Percentiles rank a stretch among this genome's conserved stretches.
Evolutionary conservation across 92 coral and sea anemone species (phyloP).

Genomic region (Zoanthus solanderi): DNA sequence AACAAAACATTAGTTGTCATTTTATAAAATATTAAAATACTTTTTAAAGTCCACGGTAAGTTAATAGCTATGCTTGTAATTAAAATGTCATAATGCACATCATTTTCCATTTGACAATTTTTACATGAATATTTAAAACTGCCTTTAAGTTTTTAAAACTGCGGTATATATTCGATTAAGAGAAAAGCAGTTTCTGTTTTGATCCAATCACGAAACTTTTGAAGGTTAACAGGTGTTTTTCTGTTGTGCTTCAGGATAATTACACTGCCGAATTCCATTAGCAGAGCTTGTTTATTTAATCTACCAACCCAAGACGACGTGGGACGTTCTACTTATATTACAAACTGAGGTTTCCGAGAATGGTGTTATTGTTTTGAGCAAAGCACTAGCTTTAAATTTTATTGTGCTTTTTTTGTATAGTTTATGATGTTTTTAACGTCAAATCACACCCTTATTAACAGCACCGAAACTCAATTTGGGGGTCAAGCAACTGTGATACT

Average conservation of each 20-base stretch:
- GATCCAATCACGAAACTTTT: background rate
- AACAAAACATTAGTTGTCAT: too few relatives aligned
- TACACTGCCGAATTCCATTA: background rate
- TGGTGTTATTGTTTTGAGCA: background rate
- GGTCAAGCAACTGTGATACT: background rate
- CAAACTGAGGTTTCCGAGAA: background rate
- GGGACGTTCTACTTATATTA: background rate
- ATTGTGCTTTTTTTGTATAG: background rate
- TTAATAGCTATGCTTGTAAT: too few relatives aligned
- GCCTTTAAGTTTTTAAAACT: background rate
- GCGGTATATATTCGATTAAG: background rate
- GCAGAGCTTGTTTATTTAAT: background rate
- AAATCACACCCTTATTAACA: background rate
- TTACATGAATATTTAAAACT: conserved; percentile 16
- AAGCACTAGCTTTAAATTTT: background rate
- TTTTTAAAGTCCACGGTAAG: too few relatives aligned
- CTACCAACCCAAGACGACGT: background rate
- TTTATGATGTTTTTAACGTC: background rate
- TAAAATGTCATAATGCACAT: too few relatives aligned
- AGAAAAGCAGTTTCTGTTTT: background rate
- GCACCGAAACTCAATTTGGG: conserved; percentile 1
- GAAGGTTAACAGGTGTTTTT: background rate
- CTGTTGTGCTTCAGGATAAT: background rate
- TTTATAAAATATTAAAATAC: too few relatives aligned
- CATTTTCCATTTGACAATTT: background rate